Evolutionary conservation across 2,888 invertebrate genomes (phyloP), one percentile per base, ranked within the genome.

Genomic region (Gymnosoma rotundatum): DNA sequence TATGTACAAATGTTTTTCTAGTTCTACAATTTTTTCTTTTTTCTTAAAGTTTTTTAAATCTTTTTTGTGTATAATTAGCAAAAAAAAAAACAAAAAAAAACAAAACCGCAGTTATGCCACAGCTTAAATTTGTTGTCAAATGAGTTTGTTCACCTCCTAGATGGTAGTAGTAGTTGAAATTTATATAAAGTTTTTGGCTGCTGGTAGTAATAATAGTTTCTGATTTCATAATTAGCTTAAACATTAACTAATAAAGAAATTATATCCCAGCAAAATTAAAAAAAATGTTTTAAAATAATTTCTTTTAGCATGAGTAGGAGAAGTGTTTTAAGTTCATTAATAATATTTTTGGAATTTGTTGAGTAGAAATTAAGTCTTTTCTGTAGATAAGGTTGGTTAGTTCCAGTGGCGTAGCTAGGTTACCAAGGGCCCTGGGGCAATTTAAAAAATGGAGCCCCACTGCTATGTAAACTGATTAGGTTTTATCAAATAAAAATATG

Each of bases 121-220:
- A 64, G 25, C 42, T 66, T 50, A 32, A 14, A 10, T 64, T 58
- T 63, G 60, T 73, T 72, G 36, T 64, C 64, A 72, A 72, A 79
- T 79, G 73, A 73, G 79, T 66, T 73, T 42, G 7, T 79, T 79
- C 38, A 79, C 1, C 79, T 66, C 14, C 50, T 20, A 5, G 42
- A 14, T 52, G 52, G 21, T 54, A 45, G 16, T 38, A 50, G 25
- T 25, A 21, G 20, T 21, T 48, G n/a, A 56, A 58, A 16, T 16
- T 20, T 38, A n/a, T n/a, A n/a, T n/a, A n/a, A n/a, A 14, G n/a
- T 16, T 32, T 32, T 52, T 25, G 1, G 1, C 16, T 32, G 8
- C 16, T 69, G 38, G n/a, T 70, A 21, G 36, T 73, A 32, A 48
- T 56, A 32, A 56, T 16, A 20, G n/a, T 56, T 32, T 36, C 45